A percentile compares a stretch with the other conserved stretches of the same genome.
These are phyloP conservation scores for Alaudala cheleensis DNA, from an alignment of 2,113 vertebrate species.

Conservation along the genomic window DNA sequence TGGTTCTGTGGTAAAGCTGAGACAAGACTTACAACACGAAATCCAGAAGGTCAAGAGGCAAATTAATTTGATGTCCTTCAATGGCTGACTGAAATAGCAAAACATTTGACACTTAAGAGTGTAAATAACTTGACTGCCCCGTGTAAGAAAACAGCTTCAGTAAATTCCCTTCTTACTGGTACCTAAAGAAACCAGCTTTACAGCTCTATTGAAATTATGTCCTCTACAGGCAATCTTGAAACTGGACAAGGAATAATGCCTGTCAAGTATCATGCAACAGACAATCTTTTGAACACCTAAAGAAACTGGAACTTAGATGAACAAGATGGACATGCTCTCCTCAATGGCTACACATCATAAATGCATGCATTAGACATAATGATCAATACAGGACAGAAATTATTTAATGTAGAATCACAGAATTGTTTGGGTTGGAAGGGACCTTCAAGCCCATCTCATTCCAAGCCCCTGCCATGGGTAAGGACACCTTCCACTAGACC, in stretches of 20 bases:
- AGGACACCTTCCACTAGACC: neutral
- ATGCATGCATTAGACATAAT: neutral
- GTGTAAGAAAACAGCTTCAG: neutral
- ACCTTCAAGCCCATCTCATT: neutral
- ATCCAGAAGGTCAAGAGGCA: neutral
- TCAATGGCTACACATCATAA: neutral
- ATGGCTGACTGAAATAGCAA: neutral
- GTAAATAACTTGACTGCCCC: neutral
- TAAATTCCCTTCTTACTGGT: neutral
- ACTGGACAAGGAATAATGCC: neutral
- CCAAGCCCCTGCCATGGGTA: neutral
- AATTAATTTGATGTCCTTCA: neutral
- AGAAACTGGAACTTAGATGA: neutral
- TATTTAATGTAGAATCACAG: rapidly evolving
- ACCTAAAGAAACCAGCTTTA: neutral
- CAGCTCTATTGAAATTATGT: neutral
- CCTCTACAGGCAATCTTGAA: neutral
- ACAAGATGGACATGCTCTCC: neutral
- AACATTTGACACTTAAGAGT: neutral
- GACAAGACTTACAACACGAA: neutral
- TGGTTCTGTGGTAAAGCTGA: neutral
- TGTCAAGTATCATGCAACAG: neutral
- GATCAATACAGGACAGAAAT: neutral
- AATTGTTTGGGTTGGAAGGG: neutral
- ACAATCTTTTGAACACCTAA: neutral